Evolutionary conservation across 92 coral and sea anemone genomes (phyloP), one percentile per base, ranked within the genome.

Genomic region (Umimayanthus chanpuru): DNA sequence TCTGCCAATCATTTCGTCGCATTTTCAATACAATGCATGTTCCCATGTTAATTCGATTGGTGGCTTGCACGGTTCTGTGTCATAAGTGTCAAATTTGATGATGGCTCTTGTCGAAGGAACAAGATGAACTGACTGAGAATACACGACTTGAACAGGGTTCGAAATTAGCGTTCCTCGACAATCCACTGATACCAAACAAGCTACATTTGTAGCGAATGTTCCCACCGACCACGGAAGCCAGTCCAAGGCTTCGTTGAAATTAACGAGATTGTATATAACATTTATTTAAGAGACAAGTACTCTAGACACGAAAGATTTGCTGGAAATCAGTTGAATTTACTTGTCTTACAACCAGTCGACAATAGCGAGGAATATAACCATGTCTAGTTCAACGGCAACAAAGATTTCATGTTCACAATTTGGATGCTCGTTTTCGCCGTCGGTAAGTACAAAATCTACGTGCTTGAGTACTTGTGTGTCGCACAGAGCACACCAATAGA

Each of bases 11-110:
- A 95, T 73, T 88, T 85, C 90, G 92, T 76, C 95, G 93, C 93
- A 85, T 95, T 95, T 90, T 95, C 98, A 95, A 97, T 97, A 97
- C 98, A 90, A 89, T 90, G 95, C 96, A 95, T 97, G 99, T 97
- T 95, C 99, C 93, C 84, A 89, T 92, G 90, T 97, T 97, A 94
- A 97, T 97, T 94, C 99, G 99, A 97, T 97, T 97, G 99, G 98
- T 95, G 94, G 94, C 89, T 73, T 89, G 85, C 85, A 89, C 91
- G 81, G 89, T 91, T 92, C 93, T 92, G 91, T 97, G 99, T 97
- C 97, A 93, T 85, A 89, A 92, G 98, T 97, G 99, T 94, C 99
- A 97, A 87, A 86, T 80, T 86, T 94, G 99, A 95, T 98, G 98
- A 94, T 93, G 91, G 90, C 84, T 89, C 98, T 92, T 97, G 98